A percentile compares a stretch with the other conserved stretches of the same genome.
These are phyloP conservation scores for Tapera naevia DNA, from an alignment of 2,797 vertebrate species.

Conservation along the genomic window DNA sequence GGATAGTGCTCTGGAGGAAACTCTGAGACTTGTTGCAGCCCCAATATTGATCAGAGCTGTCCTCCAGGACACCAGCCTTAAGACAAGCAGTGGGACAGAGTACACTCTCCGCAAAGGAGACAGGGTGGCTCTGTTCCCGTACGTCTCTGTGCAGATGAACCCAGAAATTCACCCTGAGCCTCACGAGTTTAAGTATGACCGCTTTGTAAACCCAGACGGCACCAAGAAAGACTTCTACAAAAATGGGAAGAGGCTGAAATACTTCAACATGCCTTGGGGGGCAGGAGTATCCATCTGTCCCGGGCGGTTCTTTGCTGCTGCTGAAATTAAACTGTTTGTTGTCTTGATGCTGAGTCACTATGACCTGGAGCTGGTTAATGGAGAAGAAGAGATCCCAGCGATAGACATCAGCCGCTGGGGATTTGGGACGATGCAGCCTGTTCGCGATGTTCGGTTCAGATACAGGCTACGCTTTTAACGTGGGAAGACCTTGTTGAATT, in stretches of 20 bases:
- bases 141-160: slow-evolving; percentile 83
- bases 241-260: slow-evolving; percentile 84
- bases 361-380: slow-evolving; percentile 85
- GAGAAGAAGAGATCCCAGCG: slow-evolving; percentile 76
- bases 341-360: slow-evolving; percentile 88
- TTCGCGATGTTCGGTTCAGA: slow-evolving; percentile 78
- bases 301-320: slow-evolving; percentile 86
- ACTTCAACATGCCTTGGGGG: slow-evolving; percentile 92
- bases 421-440: slow-evolving; percentile 86
- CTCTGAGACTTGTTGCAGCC: slow-evolving; percentile 78
- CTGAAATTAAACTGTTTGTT: slow-evolving; percentile 89
- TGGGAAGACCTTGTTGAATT: accelerated
- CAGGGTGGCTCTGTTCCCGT: slow-evolving; percentile 85
- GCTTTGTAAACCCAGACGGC: slow-evolving; percentile 84
- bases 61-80: slow-evolving; percentile 76
- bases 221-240: slow-evolving; percentile 88
- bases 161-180: slow-evolving; percentile 88
- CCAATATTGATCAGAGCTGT: slow-evolving; percentile 83
- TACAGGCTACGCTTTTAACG: slow-evolving; percentile 75
- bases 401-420: slow-evolving; percentile 84
- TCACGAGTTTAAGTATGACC: slow-evolving; percentile 82
- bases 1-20: slow-evolving; percentile 90
- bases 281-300: slow-evolving; percentile 88
- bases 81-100: slow-evolving; percentile 75
- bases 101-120: slow-evolving; percentile 84